Base-by-base conservation (phyloP, 2,113 vertebrate genomes). In the Thomomys bottae region DNA sequence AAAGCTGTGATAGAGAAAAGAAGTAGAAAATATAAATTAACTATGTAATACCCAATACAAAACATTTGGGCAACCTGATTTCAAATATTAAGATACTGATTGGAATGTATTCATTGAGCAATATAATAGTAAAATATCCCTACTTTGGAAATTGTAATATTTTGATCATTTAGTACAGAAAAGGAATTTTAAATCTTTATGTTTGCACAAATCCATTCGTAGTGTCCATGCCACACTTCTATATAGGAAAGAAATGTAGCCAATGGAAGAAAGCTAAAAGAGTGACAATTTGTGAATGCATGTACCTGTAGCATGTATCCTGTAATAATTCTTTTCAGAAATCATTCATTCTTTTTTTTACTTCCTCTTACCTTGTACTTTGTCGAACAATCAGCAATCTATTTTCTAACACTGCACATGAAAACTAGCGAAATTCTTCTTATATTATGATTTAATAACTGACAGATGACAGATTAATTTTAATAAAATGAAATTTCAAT, bases 401-500 rank as follows among this genome's bases (percentile, higher is more conserved):
- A 82, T 91, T 91, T 95, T 93, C 80, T 88, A 94, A 82, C 54
- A 79, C 32, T 89, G 73, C 36, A 87, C 75, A 91, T 38, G 61
- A 81, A 79, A 80, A 83, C 67, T 36, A 66, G 42, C 24, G 34
- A 78, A 84, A 36, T 88, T 94, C 36, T 95, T 88, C 28, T 26
- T 81, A 32, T 93, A 90, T 84, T 92, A 49, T 92, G 76, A 92
- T 75, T 94, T 59, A 87, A 4, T 88, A 78, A 88, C 91, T 93
- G 76, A 88, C 92, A 93, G n/a, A n/a, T 88, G 89, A 21, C 70
- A 89, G 57, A 79, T 66, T 78, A 42, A 86, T 92, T 91, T 91
- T 84, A 94, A 90, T 67, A 94, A 75, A 77, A 14, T 89, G 38
- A 91, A 79, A 59, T 88, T 85, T 88, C 88, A 76, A n/a, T 83